Evolutionary conservation across 2,888 invertebrate genomes (phyloP), one percentile per base, ranked within the genome.

Genomic region (Drosophila melanosoma): DNA sequence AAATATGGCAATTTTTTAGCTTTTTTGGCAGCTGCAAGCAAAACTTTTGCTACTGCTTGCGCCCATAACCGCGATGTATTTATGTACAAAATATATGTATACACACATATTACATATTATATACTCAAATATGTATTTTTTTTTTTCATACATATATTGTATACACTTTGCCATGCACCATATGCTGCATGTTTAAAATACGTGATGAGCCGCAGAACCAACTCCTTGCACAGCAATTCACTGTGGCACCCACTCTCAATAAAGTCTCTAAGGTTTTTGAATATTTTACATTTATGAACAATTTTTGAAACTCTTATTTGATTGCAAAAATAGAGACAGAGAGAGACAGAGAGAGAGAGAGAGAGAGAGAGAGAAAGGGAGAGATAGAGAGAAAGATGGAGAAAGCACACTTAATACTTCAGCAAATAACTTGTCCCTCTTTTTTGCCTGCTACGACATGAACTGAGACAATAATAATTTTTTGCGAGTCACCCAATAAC

Each of bases 91-190:
- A 15, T 76, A 57, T 76, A 56, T 64, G 52, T 60, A 62, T 32
- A 56, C n/a, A 33, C 15, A 17, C 52, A 29, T 6, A 23, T 23
- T 1, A 59, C 48, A 76, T 53, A 62, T 35, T 40, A 26, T 49
- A 62, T 49, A 53, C 45, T 26, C 61, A 57, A 42, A 53, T 58
- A 63, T 45, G 42, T 59, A 59, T 65, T 69, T 6, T 74, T 56
- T 57, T 67, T 67, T 56, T 57, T 67, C 63, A 63, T 61, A 29
- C 56, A 48, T 58, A 68, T 80, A 75, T 82, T 78, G 75, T 80
- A 78, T 69, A 82, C 68, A 77, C 75, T 82, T 78, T 83, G 78
- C 80, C 83, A 78, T 80, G 81, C 81, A 73, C 68, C 81, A 82
- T 82, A 81, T 82, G 83, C 71, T 69, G 77, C 75, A 58, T 77